These are phyloP conservation scores for Heterodera filipjevi DNA, from an alignment of 2,888 invertebrate species.

Conservation along the genomic window DNA sequence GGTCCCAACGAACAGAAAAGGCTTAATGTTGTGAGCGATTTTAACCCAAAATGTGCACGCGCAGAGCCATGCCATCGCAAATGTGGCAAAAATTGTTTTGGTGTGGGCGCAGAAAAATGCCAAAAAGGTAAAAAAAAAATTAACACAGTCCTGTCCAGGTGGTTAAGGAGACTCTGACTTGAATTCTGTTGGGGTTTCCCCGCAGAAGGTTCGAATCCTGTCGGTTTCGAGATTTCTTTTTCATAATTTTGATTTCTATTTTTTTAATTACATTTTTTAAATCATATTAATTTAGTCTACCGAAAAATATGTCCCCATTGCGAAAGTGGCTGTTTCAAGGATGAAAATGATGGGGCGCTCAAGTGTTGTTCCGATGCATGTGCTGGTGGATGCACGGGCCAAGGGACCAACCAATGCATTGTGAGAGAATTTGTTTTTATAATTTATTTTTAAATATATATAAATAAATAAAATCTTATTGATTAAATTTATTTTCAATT, in stretches of 20 bases:
- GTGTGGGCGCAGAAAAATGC: conserved; percentile 33
- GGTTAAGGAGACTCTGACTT: conserved; percentile 33
- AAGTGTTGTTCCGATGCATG: conserved; percentile 91
- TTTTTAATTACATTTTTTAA: not conserved
- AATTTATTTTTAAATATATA: not conserved
- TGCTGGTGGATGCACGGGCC: conserved; percentile 93
- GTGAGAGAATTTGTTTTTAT: conserved; percentile 66
- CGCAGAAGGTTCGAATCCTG: conserved; percentile 31
- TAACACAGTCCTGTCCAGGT: conserved; percentile 27
- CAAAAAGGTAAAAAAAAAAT: conserved; percentile 30
- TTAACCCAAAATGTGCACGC: conserved; percentile 15
- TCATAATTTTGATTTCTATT: not conserved
- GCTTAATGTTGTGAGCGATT: conserved; percentile 14
- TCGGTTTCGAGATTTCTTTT: conserved; percentile 13
- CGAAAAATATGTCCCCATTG: conserved; percentile 93
- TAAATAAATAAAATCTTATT: conserved; percentile 11
- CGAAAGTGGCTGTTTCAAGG: conserved; percentile 84
- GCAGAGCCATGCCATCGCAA: conserved; percentile 4
- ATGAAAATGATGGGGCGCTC: conserved; percentile 17
- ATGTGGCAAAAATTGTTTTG: conserved; percentile 34
- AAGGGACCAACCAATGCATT: conserved; percentile 88
- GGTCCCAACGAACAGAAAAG: conserved; percentile 22
- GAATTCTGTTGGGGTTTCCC: conserved; percentile 21
- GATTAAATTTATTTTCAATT: conserved; percentile 19
- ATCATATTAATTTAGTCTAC: conserved; percentile 70